Conservation (phyloP, 2,797 vertebrate genomes). For the Leontocebus nigricollis region DNA sequence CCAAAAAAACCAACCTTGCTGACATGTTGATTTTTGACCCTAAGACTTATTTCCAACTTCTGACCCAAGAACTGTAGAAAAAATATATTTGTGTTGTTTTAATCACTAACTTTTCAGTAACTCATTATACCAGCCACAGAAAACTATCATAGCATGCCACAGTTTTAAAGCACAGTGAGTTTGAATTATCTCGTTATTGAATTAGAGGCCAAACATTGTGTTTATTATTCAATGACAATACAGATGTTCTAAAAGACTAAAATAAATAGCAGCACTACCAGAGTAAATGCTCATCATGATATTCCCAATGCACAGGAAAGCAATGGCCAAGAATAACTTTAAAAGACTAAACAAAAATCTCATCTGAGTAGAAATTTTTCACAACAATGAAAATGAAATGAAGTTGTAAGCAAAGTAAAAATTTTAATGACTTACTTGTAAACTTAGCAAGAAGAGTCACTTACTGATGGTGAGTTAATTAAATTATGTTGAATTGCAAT, state of each 20-base stretch:
- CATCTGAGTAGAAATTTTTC: not conserved
- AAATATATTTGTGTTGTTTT: not conserved
- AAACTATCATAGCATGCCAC: not conserved
- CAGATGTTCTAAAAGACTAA: not conserved
- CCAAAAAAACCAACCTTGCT: not conserved
- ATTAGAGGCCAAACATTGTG: not conserved
- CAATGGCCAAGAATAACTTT: not conserved
- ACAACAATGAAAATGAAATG: not conserved
- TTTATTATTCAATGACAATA: not conserved
- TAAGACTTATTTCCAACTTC: not conserved
- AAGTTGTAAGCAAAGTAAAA: not conserved
- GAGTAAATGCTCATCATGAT: not conserved
- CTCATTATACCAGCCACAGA: not conserved
- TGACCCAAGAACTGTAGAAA: not conserved
- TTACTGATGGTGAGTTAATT: not conserved
- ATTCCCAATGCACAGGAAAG: not conserved
- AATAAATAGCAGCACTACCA: not conserved
- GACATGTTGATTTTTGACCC: not conserved
- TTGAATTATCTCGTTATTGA: constrained; percentile 28
- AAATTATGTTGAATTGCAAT: not conserved
- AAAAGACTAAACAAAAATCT: not conserved
- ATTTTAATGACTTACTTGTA: not conserved
- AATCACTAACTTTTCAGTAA: not conserved
- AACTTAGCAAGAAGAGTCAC: not conserved
- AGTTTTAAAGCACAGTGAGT: not conserved